Evolutionary conservation across 1,140 invertebrate species (phyloP).

Genomic region (Musca domestica): DNA sequence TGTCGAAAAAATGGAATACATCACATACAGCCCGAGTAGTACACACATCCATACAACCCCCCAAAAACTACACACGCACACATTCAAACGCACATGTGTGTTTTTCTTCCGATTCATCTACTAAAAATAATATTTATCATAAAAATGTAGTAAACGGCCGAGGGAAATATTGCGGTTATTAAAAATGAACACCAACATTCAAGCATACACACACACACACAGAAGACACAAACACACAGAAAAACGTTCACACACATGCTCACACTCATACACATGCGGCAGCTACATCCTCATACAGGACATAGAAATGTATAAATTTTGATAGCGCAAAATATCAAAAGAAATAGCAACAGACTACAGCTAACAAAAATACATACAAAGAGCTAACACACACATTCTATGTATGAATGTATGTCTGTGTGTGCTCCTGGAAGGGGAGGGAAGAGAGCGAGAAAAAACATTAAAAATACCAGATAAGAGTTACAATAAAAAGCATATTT

Average conservation of each 20-base stretch:
- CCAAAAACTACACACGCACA: not conserved
- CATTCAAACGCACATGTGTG: not conserved
- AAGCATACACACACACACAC: not conserved
- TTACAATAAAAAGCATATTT: constrained; percentile 21
- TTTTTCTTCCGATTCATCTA: not conserved
- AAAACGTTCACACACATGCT: not conserved
- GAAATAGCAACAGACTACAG: not conserved
- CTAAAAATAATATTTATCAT: constrained; percentile 18
- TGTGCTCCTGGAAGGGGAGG: not conserved
- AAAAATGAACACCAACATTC: not conserved
- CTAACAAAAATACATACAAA: not conserved
- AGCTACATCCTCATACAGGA: not conserved
- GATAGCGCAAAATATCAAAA: not conserved
- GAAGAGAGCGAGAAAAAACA: constrained; percentile 4
- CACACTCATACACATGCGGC: not conserved
- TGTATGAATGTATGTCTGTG: too few species aligned
- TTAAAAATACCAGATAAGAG: constrained; percentile 21
- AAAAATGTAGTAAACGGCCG: constrained; percentile 8
- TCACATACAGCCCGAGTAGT: not conserved
- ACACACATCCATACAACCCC: not conserved
- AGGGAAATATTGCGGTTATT: constrained; percentile 14
- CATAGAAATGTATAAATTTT: too few species aligned
- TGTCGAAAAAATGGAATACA: not conserved
- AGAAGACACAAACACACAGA: not conserved
- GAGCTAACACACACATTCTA: too few species aligned